Evolutionary conservation across 1,140 invertebrate species (phyloP).

Genomic region (Sesamia nonagrioides): DNA sequence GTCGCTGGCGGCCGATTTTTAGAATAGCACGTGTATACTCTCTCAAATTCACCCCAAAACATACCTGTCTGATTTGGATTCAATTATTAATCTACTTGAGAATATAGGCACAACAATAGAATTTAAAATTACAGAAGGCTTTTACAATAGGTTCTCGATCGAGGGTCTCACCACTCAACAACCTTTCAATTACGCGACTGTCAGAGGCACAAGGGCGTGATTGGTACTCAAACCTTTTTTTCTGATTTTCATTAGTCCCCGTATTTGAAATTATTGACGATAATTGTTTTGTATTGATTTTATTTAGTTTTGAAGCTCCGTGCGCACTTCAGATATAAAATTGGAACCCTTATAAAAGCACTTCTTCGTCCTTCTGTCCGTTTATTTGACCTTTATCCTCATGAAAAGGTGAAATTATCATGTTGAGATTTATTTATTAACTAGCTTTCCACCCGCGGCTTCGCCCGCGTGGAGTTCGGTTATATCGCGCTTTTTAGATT

Average conservation of each 20-base stretch:
- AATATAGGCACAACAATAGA: conserved; percentile 52
- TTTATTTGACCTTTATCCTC: too few species aligned
- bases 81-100: conserved; percentile 26
- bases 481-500: too few species aligned
- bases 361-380: too few species aligned
- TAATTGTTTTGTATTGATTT: conserved; percentile 32
- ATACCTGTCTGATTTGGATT: too few species aligned
- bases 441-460: too few species aligned
- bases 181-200: conserved; percentile 63
- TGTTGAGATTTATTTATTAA: too few species aligned
- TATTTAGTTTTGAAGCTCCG: background rate
- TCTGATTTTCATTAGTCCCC: conserved; percentile 44
- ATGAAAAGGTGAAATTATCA: too few species aligned
- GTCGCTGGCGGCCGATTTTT: too few species aligned
- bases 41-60: background rate
- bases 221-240: conserved; percentile 42
- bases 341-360: too few species aligned
- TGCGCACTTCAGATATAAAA: too few species aligned
- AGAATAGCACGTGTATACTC: too few species aligned
- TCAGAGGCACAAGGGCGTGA: conserved; percentile 56
- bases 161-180: conserved; percentile 51
- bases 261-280: conserved; percentile 47
- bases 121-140: conserved; percentile 52
- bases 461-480: too few species aligned
- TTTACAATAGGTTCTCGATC: conserved; percentile 47